Base-by-base conservation (phyloP, 2,797 vertebrate genomes). In the Poliocrania exsul region DNA sequence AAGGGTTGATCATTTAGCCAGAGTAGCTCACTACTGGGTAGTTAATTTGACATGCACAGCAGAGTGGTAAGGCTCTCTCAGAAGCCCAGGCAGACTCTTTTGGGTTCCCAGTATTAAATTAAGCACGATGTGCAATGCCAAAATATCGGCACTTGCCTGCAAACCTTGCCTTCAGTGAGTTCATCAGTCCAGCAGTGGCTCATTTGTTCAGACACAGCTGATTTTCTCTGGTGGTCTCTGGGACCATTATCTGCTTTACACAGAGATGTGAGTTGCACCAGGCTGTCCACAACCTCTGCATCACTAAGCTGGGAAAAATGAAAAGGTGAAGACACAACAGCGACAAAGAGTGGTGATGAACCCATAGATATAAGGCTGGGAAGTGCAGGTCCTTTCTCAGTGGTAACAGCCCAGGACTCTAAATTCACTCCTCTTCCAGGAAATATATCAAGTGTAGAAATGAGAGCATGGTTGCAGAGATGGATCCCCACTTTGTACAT, bases 31-130 rank as follows among this genome's bases (percentile, higher is more conserved):
- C 97, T 89, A 64, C 77, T 67, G 84, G 95, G 90, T 93, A 94
- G 95, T 96, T 97, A 92, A 94, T 96, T 96, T 97, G 96, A 97
- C 94, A 79, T 61, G 67, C 92, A 95, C 96, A 97, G 91, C 81
- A 86, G 95, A 94, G 85, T 78, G 51, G 62, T 33, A n/a, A 96
- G 87, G 62, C 73, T 90, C 87, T 93, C 92, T 97, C 95, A 73
- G 56, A 97, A 97, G 89, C 91, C 67, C 58, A 94, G 71, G 61
- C 92, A 89, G 66, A 95, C 83, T 58, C 84, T 93, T 90, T 50
- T 21, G 75, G 77, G 64, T 81, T 95, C 66, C 93, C 90, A 79
- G 49, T 33, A 67, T 85, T 97, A 97, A 98, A 97, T 98, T 96
- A 95, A 94, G 93, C 86, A 95, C 96, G 96, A 95, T 96, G 78